These are phyloP conservation scores for Paraescarpia echinospica DNA, from an alignment of 1,140 invertebrate genomes.

Conservation along the genomic window DNA sequence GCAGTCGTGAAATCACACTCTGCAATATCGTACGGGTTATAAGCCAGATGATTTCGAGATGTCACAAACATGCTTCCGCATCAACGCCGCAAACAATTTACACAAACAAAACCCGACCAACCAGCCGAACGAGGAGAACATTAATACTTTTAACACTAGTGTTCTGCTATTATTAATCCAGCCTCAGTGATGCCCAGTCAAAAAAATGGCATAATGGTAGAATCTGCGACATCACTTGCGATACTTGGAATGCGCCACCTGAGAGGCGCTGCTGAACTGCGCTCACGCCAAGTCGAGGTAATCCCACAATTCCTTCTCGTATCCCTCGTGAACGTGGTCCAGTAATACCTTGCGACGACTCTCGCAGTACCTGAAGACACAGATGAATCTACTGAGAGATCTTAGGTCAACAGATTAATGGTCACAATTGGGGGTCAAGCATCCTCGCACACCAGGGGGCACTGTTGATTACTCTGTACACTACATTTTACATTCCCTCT, in stretches of 20 bases:
- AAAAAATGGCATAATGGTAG: slow-evolving; percentile 1
- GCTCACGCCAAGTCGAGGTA: slow-evolving; percentile 40
- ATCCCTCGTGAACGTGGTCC: slow-evolving; percentile 97
- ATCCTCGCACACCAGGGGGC: too few relatives aligned
- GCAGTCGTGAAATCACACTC: neutral
- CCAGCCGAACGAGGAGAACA: neutral
- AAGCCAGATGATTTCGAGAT: neutral
- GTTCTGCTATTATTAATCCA: neutral
- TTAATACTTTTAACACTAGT: neutral
- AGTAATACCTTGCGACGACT: slow-evolving; percentile 89
- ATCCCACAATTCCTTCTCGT: slow-evolving; percentile 98
- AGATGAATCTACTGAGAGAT: slow-evolving; percentile 6
- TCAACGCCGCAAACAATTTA: neutral
- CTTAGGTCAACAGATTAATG: too few relatives aligned
- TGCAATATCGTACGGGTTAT: neutral
- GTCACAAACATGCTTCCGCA: too few relatives aligned
- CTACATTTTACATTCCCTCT: too few relatives aligned
- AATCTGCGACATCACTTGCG: neutral
- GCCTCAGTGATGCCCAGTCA: neutral
- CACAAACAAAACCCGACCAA: neutral
- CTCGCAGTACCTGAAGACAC: slow-evolving; percentile 86
- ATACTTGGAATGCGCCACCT: neutral
- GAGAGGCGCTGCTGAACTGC: neutral
- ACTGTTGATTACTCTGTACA: too few relatives aligned
- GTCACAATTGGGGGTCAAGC: too few relatives aligned